Percentiles rank a stretch among this genome's conserved stretches.
Evolutionary conservation across 2,113 vertebrate species (phyloP).

Genomic region (Apodemus sylvaticus): DNA sequence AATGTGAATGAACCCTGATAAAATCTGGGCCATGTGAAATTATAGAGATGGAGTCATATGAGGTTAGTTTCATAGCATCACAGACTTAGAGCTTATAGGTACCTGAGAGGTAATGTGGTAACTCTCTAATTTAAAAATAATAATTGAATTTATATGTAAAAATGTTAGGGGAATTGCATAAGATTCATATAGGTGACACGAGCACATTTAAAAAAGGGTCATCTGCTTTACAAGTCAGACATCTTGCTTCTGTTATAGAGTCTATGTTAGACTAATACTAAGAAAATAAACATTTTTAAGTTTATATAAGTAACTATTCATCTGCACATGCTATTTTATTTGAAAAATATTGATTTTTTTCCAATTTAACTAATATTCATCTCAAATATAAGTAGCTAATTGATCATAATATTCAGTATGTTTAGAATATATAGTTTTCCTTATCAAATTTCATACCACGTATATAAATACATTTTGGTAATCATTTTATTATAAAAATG

Average conservation of each 20-base stretch:
- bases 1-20: neutral
- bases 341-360: neutral
- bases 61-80: conserved; percentile 27
- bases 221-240: neutral
- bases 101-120: conserved; percentile 48
- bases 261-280: neutral
- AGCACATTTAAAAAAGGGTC: conserved; percentile 18
- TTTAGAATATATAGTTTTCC: neutral
- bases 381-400: neutral
- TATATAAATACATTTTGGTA: neutral
- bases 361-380: neutral
- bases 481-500: neutral
- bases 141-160: conserved; percentile 69
- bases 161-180: conserved; percentile 57
- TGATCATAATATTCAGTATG: neutral
- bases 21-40: conserved; percentile 16
- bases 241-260: neutral
- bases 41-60: neutral
- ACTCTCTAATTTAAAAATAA: conserved; percentile 65
- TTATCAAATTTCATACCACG: neutral
- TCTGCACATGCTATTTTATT: neutral
- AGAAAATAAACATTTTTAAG: neutral
- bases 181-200: conserved; percentile 16
- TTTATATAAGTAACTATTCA: neutral
- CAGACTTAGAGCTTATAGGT: conserved; percentile 39